Conservation (phyloP, 2,113 vertebrate genomes). For the Sphaerodactylus townsendi region DNA sequence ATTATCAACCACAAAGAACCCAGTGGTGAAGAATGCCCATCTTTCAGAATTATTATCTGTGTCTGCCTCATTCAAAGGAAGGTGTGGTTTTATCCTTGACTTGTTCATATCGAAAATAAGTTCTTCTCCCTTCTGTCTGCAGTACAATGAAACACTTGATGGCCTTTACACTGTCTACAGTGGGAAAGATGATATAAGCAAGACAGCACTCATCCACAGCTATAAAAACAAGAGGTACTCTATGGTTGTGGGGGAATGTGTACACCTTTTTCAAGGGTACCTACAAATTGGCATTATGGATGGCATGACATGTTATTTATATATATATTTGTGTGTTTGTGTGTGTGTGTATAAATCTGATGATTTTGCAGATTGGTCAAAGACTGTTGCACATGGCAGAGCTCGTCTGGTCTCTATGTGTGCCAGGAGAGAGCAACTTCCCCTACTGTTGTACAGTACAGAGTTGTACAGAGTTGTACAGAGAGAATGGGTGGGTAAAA, state of each 20-base stretch:
- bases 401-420: too few relatives aligned
- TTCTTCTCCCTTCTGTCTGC: conserved; percentile 44
- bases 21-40: neutral
- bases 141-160: conserved; percentile 90
- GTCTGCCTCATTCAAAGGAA: neutral
- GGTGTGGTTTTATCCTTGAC: neutral
- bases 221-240: conserved; percentile 82
- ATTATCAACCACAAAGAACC: neutral
- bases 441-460: too few relatives aligned
- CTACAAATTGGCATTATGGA: neutral
- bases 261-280: neutral
- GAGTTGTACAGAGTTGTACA: too few relatives aligned
- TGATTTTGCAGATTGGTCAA: too few relatives aligned
- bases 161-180: conserved; percentile 84
- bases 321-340: too few relatives aligned
- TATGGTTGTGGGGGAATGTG: neutral
- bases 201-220: conserved; percentile 82
- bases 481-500: too few relatives aligned
- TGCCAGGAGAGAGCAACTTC: too few relatives aligned
- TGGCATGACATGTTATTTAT: too few relatives aligned
- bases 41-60: neutral
- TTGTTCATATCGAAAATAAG: neutral
- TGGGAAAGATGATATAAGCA: conserved; percentile 81
- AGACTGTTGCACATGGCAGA: too few relatives aligned
- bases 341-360: too few relatives aligned